Evolutionary conservation across 2,888 invertebrate species (phyloP).

Genomic region (Hirtodrosophila histrioides): DNA sequence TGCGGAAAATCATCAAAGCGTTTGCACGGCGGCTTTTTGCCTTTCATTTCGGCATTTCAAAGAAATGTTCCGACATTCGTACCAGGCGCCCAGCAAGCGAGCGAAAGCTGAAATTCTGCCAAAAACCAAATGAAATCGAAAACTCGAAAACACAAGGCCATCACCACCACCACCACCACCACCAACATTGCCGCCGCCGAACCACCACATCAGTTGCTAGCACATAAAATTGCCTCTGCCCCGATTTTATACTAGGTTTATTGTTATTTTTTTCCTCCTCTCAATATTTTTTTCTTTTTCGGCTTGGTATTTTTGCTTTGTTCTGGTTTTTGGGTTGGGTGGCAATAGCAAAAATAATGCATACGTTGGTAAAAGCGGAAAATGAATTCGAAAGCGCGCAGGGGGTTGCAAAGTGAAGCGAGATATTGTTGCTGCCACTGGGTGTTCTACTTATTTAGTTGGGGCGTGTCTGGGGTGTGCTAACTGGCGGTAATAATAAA

Average conservation of each 20-base stretch:
- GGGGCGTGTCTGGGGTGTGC: slow-evolving; percentile 41
- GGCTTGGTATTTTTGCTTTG: slow-evolving; percentile 40
- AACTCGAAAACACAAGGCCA: slow-evolving; percentile 55
- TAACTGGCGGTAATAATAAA: slow-evolving; percentile 5
- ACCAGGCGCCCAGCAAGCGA: slow-evolving; percentile 72
- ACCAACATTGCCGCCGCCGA: slow-evolving; percentile 24
- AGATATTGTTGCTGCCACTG: neutral
- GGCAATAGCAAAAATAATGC: slow-evolving; percentile 30
- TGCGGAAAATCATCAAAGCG: slow-evolving; percentile 77
- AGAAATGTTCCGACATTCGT: slow-evolving; percentile 80
- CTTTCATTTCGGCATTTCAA: slow-evolving; percentile 77
- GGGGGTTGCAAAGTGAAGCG: slow-evolving; percentile 12
- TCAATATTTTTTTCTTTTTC: slow-evolving; percentile 18
- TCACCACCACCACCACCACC: slow-evolving; percentile 24
- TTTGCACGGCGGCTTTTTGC: slow-evolving; percentile 74
- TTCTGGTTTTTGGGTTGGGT: slow-evolving; percentile 28
- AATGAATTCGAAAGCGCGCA: slow-evolving; percentile 6
- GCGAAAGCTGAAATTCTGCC: slow-evolving; percentile 68
- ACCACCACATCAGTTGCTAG: slow-evolving; percentile 55
- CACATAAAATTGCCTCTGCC: slow-evolving; percentile 77
- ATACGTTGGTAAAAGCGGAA: slow-evolving; percentile 15
- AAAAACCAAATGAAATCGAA: slow-evolving; percentile 72
- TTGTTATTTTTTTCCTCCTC: slow-evolving; percentile 30
- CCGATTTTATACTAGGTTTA: slow-evolving; percentile 71
- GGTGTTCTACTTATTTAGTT: slow-evolving; percentile 12